Evolutionary conservation across 2,113 vertebrate genomes (phyloP).

Genomic region (Octodon degus): DNA sequence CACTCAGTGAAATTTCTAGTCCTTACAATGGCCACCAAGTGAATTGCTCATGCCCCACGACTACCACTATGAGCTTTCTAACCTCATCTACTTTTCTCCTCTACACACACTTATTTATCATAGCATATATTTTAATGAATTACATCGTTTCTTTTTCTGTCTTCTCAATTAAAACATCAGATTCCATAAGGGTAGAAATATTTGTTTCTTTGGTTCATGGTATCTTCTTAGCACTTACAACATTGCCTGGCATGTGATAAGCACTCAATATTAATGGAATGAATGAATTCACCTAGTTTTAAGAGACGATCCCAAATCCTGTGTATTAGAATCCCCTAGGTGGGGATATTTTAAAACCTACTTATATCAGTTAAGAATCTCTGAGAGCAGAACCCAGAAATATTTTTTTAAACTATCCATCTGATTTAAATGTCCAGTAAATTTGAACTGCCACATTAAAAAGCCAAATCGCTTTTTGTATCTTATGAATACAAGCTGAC

Average conservation of each 20-base stretch:
- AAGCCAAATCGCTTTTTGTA: slow-evolving; percentile 37
- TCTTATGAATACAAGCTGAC: background rate
- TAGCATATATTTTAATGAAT: background rate
- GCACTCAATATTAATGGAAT: slow-evolving; percentile 26
- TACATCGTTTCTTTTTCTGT: background rate
- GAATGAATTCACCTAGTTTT: background rate
- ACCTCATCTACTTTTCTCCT: background rate
- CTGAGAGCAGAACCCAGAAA: background rate
- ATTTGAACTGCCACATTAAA: slow-evolving; percentile 26
- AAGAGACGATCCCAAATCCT: background rate
- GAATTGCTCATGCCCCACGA: background rate
- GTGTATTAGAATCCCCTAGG: background rate
- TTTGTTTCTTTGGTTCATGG: background rate
- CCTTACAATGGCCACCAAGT: background rate
- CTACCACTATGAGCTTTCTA: background rate
- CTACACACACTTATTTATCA: background rate
- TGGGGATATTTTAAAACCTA: background rate
- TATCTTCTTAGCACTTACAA: background rate
- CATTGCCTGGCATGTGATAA: background rate
- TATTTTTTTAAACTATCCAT: slow-evolving; percentile 22
- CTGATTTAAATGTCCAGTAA: slow-evolving; percentile 29
- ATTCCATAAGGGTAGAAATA: background rate
- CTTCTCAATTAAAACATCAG: background rate
- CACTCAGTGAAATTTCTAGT: slow-evolving; percentile 43
- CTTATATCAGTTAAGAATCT: slow-evolving; percentile 40